Evolutionary conservation across 2,888 invertebrate species (phyloP).

Genomic region (Parnassius mnemosyne): DNA sequence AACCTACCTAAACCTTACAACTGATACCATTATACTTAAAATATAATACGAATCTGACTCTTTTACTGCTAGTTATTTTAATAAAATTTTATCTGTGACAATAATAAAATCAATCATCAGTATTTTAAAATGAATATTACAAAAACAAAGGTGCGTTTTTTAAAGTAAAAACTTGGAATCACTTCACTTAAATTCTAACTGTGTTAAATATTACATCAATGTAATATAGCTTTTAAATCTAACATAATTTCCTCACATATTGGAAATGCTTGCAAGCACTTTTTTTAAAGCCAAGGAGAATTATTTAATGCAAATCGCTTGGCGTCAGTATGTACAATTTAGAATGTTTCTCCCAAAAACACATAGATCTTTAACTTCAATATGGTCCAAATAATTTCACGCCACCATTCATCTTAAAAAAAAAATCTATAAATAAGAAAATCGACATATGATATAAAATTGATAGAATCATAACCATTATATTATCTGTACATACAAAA

Average conservation of each 20-base stretch:
- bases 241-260: conserved; percentile 12
- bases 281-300: conserved; percentile 23
- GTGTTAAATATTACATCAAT: conserved; percentile 51
- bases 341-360: conserved; percentile 2
- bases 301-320: conserved; percentile 44
- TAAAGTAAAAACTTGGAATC: conserved; percentile 59
- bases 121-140: conserved; percentile 60
- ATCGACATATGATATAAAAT: conserved; percentile 25
- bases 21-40: conserved; percentile 66
- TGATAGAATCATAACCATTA: conserved; percentile 28
- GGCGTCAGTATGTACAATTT: conserved; percentile 40
- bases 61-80: conserved; percentile 60
- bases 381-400: conserved; percentile 16
- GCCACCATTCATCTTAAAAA: conserved; percentile 20
- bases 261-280: conserved; percentile 1
- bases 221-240: conserved; percentile 38
- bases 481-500: conserved; percentile 49
- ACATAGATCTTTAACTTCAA: conserved; percentile 22
- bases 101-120: conserved; percentile 55
- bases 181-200: conserved; percentile 43
- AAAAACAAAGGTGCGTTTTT: conserved; percentile 54
- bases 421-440: conserved; percentile 25
- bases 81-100: conserved; percentile 68
- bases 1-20: conserved; percentile 67
- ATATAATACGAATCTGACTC: conserved; percentile 78